Evolutionary conservation across 2,888 invertebrate species (phyloP).

Genomic region (Synanthedon vespiformis): DNA sequence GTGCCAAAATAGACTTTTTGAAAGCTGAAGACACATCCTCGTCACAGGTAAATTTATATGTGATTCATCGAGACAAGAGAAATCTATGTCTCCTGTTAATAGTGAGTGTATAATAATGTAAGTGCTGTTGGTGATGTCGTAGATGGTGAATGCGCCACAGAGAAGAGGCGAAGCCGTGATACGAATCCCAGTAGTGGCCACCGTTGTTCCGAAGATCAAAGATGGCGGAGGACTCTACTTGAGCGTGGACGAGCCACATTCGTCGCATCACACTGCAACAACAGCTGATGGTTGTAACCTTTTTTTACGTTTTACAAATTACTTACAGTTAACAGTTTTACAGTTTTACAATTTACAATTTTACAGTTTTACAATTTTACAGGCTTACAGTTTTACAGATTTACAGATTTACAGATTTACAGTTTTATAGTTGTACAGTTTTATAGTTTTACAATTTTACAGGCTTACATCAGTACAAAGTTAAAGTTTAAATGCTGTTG

Average conservation of each 20-base stretch:
- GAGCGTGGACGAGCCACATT: constrained; percentile 64
- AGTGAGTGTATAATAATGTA: background rate
- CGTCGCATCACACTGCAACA: constrained; percentile 47
- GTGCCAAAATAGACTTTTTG: constrained; percentile 70
- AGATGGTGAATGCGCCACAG: constrained; percentile 5
- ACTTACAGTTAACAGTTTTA: background rate
- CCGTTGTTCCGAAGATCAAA: constrained; percentile 65
- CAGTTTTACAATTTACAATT: no score
- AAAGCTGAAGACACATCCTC: constrained; percentile 29
- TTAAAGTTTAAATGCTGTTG: no score
- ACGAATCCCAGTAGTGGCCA: constrained; percentile 73
- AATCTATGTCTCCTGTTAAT: background rate
- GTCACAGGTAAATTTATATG: constrained; percentile 21
- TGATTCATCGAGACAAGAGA: background rate
- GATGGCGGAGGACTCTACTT: constrained; percentile 63
- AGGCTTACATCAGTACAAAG: no score
- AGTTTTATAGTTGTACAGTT: no score
- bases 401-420: no score
- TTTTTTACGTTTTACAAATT: no score
- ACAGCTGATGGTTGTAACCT: constrained; percentile 32
- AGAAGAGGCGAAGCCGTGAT: constrained; percentile 60
- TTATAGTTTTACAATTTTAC: no score
- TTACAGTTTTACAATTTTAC: no score
- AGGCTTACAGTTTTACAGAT: no score
- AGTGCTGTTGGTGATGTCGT: no score